These are phyloP conservation scores for Montipora foliosa DNA, from an alignment of 64 coral and sea anemone genomes.

Conservation along the genomic window DNA sequence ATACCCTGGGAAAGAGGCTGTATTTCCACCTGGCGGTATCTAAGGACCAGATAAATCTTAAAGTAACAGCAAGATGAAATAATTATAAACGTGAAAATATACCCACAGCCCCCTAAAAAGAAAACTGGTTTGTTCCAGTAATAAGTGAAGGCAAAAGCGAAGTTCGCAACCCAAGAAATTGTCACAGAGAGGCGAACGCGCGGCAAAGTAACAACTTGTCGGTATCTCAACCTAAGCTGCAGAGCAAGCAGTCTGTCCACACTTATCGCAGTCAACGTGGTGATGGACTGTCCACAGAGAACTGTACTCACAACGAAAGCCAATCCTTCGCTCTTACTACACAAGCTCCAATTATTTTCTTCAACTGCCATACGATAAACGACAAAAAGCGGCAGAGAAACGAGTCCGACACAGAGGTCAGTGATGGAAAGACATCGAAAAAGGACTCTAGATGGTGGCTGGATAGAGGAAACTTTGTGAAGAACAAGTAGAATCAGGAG, in stretches of 20 bases:
- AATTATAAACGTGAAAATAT: not conserved
- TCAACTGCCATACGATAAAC: not conserved
- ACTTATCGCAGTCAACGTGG: too few relatives aligned
- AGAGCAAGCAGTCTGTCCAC: too few relatives aligned
- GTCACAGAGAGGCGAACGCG: too few relatives aligned
- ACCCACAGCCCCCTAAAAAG: not conserved
- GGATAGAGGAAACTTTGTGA: not conserved
- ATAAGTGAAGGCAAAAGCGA: too few relatives aligned
- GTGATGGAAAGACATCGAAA: not conserved
- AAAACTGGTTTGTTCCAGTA: too few relatives aligned
- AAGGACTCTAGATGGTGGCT: not conserved
- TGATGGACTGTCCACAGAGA: too few relatives aligned
- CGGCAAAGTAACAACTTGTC: not conserved
- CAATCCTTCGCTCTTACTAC: not conserved
- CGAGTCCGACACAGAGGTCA: not conserved
- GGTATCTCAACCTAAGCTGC: not conserved
- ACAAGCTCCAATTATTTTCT: not conserved
- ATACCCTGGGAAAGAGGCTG: too few relatives aligned
- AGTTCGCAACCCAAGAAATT: too few relatives aligned
- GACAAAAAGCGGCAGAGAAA: not conserved
- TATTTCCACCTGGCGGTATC: too few relatives aligned
- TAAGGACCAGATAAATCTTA: too few relatives aligned
- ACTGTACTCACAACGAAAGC: not conserved
- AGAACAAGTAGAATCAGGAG: not conserved
- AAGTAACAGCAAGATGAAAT: not conserved